Percentiles rank a stretch among this genome's conserved stretches.
Conservation (phyloP, 2,888 invertebrate species). For the Caenorhabditis virilis region DNA sequence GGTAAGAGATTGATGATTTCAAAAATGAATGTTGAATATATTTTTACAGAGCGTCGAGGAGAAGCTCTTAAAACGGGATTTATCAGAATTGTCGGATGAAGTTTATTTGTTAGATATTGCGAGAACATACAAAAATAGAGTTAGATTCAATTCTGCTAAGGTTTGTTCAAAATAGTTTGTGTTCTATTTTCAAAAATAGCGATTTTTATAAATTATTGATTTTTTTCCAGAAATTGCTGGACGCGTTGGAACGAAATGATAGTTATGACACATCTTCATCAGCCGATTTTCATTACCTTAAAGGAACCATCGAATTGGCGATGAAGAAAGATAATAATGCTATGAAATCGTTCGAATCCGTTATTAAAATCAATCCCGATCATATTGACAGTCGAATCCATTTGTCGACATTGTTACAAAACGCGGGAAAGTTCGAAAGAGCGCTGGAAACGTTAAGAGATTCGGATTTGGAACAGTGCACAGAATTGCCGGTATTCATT, state of each 20-base stretch:
- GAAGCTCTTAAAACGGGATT: constrained; percentile 37
- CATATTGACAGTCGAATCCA: constrained; percentile 65
- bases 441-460: constrained; percentile 61
- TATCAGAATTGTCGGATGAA: constrained; percentile 32
- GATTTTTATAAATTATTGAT: not conserved
- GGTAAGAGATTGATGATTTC: not conserved
- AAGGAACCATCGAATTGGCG: constrained; percentile 24
- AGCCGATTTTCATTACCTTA: constrained; percentile 23
- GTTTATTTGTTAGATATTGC: constrained; percentile 45
- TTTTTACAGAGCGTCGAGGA: constrained; percentile 35
- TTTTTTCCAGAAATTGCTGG: constrained; percentile 18
- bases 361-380: constrained; percentile 45
- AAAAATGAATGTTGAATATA: not conserved
- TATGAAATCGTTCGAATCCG: constrained; percentile 45
- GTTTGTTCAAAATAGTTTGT: constrained; percentile 5
- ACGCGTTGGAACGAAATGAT: not conserved
- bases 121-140: constrained; percentile 35
- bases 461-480: constrained; percentile 59
- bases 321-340: constrained; percentile 47
- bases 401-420: constrained; percentile 58
- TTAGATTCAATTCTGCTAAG: constrained; percentile 14
- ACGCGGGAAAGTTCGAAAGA: constrained; percentile 52
- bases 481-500: constrained; percentile 53
- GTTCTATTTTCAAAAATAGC: not conserved
- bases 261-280: constrained; percentile 9